phyloP scores from a whole-genome alignment of 92 coral and sea anemone species.

The Meandrina meandrites region DNA sequence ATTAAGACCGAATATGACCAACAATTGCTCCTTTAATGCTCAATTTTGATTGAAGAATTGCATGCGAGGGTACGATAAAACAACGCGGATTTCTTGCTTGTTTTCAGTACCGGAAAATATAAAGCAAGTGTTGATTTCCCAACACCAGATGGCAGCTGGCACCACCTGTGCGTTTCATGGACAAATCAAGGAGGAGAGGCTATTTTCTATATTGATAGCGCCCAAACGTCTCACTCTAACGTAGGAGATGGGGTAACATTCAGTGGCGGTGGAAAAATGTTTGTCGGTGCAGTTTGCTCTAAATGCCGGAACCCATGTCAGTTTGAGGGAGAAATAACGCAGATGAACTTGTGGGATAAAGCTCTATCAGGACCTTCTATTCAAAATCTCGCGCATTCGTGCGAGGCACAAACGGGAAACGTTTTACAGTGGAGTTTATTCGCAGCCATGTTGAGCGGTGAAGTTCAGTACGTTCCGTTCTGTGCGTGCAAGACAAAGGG shows the following conservation, averaged over 20 bases:
- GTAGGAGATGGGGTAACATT: background rate
- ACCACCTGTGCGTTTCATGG: constrained; percentile 54
- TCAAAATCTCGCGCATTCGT: constrained; percentile 17
- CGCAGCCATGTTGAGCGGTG: constrained; percentile 32
- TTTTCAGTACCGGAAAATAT: background rate
- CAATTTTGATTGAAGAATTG: no score
- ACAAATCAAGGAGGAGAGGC: background rate
- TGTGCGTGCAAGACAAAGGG: constrained; percentile 51
- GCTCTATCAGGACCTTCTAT: constrained; percentile 4
- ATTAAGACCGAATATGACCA: no score
- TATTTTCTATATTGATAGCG: constrained; percentile 7
- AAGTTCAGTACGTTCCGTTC: constrained; percentile 9
- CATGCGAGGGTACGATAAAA: background rate
- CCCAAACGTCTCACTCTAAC: no score
- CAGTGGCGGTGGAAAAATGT: constrained; percentile 1
- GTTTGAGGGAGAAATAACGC: constrained; percentile 16
- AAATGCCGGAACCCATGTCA: background rate
- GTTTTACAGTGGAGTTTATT: constrained; percentile 53
- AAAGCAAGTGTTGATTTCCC: background rate
- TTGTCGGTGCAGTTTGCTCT: background rate
- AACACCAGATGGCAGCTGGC: constrained; percentile 50
- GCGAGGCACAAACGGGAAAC: constrained; percentile 48
- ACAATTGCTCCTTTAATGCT: background rate
- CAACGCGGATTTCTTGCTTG: background rate
- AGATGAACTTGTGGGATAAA: constrained; percentile 58